These are phyloP conservation scores for Rhimphoctona megacephalus DNA, from an alignment of 2,888 invertebrate genomes.

Conservation along the genomic window DNA sequence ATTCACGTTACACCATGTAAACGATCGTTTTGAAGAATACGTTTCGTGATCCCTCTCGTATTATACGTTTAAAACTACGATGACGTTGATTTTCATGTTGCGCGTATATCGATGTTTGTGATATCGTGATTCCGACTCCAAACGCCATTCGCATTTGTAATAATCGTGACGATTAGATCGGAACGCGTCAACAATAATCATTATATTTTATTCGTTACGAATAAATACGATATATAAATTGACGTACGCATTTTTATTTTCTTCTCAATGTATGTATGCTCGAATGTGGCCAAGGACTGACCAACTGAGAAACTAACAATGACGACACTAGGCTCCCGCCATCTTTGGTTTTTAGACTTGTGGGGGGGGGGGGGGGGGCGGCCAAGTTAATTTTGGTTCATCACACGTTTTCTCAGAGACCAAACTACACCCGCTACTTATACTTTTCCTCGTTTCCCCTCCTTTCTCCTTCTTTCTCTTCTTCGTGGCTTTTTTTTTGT, in stretches of 20 bases:
- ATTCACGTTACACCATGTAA: conserved; percentile 81
- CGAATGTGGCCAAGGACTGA: conserved; percentile 9
- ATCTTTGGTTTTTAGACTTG: conserved; percentile 14
- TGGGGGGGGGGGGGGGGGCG: conserved; percentile 9
- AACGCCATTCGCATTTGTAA: conserved; percentile 22
- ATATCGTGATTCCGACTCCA: conserved; percentile 17
- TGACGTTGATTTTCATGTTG: background rate
- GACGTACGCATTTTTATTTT: background rate
- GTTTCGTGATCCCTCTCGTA: background rate
- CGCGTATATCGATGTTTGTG: conserved; percentile 23
- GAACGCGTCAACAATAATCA: conserved; percentile 18
- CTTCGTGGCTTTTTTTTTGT: background rate
- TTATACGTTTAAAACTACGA: conserved; percentile 5
- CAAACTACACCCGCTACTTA: conserved; percentile 1
- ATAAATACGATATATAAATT: conserved; percentile 7
- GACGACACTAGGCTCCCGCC: background rate
- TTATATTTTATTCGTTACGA: background rate
- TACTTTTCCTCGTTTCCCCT: background rate
- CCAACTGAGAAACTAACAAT: background rate
- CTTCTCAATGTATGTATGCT: background rate
- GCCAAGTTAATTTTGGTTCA: conserved; percentile 75
- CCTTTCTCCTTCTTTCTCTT: background rate
- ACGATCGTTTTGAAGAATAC: conserved; percentile 35
- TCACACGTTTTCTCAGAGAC: conserved; percentile 70
- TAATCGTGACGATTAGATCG: conserved; percentile 1